These are phyloP conservation scores for Sorex araneus DNA, from an alignment of 2,113 vertebrate genomes.

Conservation along the genomic window DNA sequence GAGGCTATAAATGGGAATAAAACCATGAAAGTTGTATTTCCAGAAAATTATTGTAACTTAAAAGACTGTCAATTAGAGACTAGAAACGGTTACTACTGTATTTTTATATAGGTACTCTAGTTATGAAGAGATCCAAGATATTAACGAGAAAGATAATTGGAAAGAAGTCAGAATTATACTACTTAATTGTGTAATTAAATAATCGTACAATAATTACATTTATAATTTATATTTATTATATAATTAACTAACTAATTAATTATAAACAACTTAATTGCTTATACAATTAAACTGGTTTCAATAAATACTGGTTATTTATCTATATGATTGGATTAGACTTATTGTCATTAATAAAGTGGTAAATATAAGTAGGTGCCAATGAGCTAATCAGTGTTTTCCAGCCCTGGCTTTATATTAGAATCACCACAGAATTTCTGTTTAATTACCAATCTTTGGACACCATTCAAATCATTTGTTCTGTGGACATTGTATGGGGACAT, in stretches of 20 bases:
- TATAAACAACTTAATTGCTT: too few relatives aligned
- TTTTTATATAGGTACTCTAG: background rate
- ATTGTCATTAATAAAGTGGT: background rate
- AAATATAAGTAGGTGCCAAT: background rate
- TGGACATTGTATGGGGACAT: background rate
- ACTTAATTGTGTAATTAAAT: too few relatives aligned
- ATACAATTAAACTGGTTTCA: too few relatives aligned
- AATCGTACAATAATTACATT: too few relatives aligned
- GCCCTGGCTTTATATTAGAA: background rate
- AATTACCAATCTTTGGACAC: too few relatives aligned
- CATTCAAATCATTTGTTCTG: slow-evolving; percentile 1
- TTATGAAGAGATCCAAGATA: background rate
- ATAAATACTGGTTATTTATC: background rate
- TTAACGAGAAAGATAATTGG: background rate
- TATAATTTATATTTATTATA: too few relatives aligned
- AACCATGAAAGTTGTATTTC: background rate
- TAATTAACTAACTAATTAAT: too few relatives aligned
- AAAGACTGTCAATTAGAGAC: slow-evolving; percentile 16
- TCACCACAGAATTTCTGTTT: background rate
- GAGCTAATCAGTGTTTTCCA: background rate
- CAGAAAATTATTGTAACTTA: background rate
- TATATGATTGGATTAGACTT: background rate
- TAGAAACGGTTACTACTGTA: background rate
- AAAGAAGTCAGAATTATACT: background rate
- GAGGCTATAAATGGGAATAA: slow-evolving; percentile 4